Percentiles rank a stretch among this genome's conserved stretches.
Evolutionary conservation across 2,113 vertebrate genomes (phyloP).

Genomic region (Polyodon spathula): DNA sequence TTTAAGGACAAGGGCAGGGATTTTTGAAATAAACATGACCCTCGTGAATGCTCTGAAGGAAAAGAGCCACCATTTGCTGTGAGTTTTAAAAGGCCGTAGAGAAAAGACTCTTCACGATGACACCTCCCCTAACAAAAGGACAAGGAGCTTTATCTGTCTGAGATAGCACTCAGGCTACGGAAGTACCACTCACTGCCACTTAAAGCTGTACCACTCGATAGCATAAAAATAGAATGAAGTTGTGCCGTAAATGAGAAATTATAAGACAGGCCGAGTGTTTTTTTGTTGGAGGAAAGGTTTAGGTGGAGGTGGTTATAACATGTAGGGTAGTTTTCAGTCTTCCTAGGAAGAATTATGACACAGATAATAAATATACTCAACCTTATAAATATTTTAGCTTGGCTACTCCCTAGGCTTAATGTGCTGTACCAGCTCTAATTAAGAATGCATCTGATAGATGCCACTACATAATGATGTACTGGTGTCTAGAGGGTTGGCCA

Average conservation of each 20-base stretch:
- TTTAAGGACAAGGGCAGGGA: slow-evolving; percentile 52
- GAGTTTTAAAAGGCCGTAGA: slow-evolving; percentile 41
- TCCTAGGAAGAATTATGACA: slow-evolving; percentile 52
- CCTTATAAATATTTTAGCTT: slow-evolving; percentile 67
- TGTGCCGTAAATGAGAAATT: slow-evolving; percentile 56
- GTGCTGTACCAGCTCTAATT: slow-evolving; percentile 63
- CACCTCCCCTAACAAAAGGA: slow-evolving; percentile 52
- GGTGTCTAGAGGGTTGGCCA: slow-evolving; percentile 24
- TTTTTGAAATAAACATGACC: slow-evolving; percentile 57
- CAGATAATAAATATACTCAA: slow-evolving; percentile 63
- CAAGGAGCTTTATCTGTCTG: slow-evolving; percentile 62
- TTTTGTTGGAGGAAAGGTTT: not conserved
- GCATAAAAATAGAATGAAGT: slow-evolving; percentile 69
- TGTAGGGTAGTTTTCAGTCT: slow-evolving; percentile 31
- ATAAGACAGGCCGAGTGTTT: slow-evolving; percentile 32
- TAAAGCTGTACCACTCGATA: slow-evolving; percentile 49
- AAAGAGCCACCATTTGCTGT: slow-evolving; percentile 28
- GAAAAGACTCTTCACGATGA: slow-evolving; percentile 50
- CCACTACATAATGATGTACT: slow-evolving; percentile 50
- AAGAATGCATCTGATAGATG: slow-evolving; percentile 61
- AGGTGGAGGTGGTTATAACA: not conserved
- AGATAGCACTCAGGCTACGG: slow-evolving; percentile 47
- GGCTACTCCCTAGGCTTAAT: slow-evolving; percentile 58
- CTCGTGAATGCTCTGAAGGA: slow-evolving; percentile 43
- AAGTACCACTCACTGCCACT: slow-evolving; percentile 69